Percentiles rank a stretch among this genome's conserved stretches.
phyloP scores from a whole-genome alignment of 2,888 invertebrate genomes.

The Lasioglossum calceatum region DNA sequence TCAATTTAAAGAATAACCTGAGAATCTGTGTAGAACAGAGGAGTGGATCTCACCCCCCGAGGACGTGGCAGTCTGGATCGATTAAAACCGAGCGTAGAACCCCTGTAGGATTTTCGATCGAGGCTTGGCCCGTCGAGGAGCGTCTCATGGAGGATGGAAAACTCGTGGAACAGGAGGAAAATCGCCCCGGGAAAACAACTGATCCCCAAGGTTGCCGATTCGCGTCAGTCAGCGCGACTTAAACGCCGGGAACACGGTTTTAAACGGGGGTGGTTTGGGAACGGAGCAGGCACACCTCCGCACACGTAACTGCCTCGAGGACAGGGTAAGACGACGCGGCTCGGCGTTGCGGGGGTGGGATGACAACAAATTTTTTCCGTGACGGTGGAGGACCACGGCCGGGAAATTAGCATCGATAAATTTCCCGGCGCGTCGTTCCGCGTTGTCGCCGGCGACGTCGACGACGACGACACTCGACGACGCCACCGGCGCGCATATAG shows the following conservation, averaged over 20 bases:
- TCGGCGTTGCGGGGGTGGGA: conserved; percentile 57
- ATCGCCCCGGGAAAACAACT: conserved; percentile 9
- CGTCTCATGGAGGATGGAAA: neutral
- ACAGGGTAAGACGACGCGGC: conserved; percentile 71
- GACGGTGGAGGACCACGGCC: conserved; percentile 76
- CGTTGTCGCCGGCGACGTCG: conserved; percentile 73
- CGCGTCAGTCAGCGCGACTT: conserved; percentile 61
- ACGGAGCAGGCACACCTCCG: conserved; percentile 53
- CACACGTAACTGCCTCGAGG: conserved; percentile 68
- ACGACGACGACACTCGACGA: conserved; percentile 54
- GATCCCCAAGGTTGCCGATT: conserved; percentile 36
- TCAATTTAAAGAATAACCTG: neutral
- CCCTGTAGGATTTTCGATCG: conserved; percentile 8
- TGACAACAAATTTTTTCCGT: conserved; percentile 78
- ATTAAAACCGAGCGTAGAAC: neutral
- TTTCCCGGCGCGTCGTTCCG: conserved; percentile 79
- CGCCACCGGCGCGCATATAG: conserved; percentile 69
- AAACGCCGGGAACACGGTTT: conserved; percentile 54
- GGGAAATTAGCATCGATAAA: conserved; percentile 85
- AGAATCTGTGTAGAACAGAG: neutral
- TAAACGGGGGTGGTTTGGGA: conserved; percentile 71
- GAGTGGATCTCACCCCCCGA: neutral
- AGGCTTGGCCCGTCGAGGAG: neutral
- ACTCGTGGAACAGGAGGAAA: neutral
- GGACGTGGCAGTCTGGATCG: neutral